Evolutionary conservation across 2,888 invertebrate species (phyloP).

Genomic region (Drosophila cognata): DNA sequence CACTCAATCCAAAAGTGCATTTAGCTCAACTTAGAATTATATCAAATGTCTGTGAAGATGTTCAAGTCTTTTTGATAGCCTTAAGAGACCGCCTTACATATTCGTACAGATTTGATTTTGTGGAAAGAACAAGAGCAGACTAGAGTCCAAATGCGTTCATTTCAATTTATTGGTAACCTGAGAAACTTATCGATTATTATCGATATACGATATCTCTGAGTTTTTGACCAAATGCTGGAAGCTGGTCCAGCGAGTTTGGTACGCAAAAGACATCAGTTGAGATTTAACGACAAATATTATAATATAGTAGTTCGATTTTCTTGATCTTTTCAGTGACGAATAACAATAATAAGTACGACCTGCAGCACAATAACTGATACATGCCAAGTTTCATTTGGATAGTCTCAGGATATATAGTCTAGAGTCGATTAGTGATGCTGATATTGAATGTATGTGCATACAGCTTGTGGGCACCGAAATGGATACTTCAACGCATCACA

Average conservation of each 20-base stretch:
- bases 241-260: not conserved
- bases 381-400: not conserved
- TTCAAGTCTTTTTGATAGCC: not conserved
- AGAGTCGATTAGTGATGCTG: not conserved
- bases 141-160: not conserved
- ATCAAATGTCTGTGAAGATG: not conserved
- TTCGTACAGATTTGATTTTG: not conserved
- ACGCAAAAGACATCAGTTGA: not conserved
- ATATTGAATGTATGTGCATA: not conserved
- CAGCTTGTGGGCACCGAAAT: not conserved
- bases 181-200: not conserved
- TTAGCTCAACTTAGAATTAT: not conserved
- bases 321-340: not conserved
- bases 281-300: not conserved
- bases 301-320: not conserved
- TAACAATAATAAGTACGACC: not conserved
- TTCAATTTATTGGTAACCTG: not conserved
- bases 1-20: not conserved
- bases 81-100: not conserved
- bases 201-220: not conserved
- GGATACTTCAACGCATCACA: not conserved
- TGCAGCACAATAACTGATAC: not conserved
- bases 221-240: not conserved
- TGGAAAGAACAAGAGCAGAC: not conserved
- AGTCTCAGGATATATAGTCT: not conserved